Evolutionary conservation across 2,888 invertebrate genomes (phyloP).

Genomic region (Drosophila koepferae): DNA sequence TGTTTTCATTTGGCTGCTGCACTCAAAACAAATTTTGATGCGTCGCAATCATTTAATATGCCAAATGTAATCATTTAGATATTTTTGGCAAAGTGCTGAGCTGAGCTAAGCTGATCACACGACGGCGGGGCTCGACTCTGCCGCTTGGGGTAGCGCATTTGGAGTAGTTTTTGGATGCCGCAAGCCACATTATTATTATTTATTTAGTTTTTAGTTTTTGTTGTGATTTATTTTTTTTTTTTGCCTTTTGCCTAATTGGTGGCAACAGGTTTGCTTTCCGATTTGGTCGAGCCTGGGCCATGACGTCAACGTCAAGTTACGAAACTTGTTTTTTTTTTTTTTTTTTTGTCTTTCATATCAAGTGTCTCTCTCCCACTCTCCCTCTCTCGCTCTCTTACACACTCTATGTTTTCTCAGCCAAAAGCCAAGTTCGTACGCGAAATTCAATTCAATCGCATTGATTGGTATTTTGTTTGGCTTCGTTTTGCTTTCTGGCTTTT

Average conservation of each 20-base stretch:
- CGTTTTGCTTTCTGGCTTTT: slow-evolving; percentile 26
- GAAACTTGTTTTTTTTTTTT: slow-evolving; percentile 80
- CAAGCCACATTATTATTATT: slow-evolving; percentile 34
- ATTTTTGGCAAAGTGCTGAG: slow-evolving; percentile 77
- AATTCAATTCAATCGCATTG: slow-evolving; percentile 74
- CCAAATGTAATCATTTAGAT: slow-evolving; percentile 75
- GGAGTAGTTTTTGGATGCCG: slow-evolving; percentile 69
- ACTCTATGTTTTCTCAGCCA: slow-evolving; percentile 32
- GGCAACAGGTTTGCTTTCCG: slow-evolving; percentile 74
- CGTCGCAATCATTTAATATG: slow-evolving; percentile 8
- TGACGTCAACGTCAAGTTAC: slow-evolving; percentile 81
- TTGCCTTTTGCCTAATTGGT: slow-evolving; percentile 72
- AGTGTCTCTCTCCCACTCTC: slow-evolving; percentile 25
- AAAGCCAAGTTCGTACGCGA: slow-evolving; percentile 60
- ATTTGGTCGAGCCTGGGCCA: slow-evolving; percentile 60
- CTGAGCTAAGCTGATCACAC: slow-evolving; percentile 45
- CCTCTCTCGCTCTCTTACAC: slow-evolving; percentile 38
- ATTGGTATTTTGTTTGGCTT: slow-evolving; percentile 64
- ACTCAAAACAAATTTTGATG: slow-evolving; percentile 28
- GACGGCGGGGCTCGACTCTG: slow-evolving; percentile 5
- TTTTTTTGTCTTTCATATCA: slow-evolving; percentile 54
- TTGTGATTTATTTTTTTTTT: background rate
- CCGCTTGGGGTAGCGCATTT: slow-evolving; percentile 52
- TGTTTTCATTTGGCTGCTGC: slow-evolving; percentile 66
- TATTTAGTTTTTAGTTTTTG: background rate